Conservation (phyloP, 2,113 vertebrate species). For the Eublepharis macularius region DNA sequence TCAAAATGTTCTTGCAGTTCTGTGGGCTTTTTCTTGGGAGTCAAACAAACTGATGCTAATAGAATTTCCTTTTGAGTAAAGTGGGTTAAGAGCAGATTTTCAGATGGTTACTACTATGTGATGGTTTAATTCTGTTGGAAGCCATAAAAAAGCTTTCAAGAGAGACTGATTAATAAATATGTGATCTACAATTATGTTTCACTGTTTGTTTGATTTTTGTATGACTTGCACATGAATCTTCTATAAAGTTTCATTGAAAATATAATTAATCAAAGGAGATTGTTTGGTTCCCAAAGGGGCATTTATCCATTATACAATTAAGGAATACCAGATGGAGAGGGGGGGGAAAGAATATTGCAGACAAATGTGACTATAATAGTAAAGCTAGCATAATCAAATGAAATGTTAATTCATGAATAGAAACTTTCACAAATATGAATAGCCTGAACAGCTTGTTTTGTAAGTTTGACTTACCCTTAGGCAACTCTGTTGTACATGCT, state of each 20-base stretch:
- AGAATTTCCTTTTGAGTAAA: not conserved
- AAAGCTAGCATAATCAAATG: constrained; percentile 23
- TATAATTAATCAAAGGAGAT: constrained; percentile 31
- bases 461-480: not conserved
- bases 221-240: constrained; percentile 18
- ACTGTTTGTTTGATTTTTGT: constrained; percentile 21
- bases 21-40: not conserved
- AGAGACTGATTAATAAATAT: constrained; percentile 13
- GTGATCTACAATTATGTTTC: constrained; percentile 2
- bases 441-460: constrained; percentile 12
- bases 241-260: constrained; percentile 13
- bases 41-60: not conserved
- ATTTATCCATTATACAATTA: constrained; percentile 27
- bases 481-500: not conserved
- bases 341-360: not conserved
- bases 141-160: not conserved
- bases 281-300: constrained; percentile 10
- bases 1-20: not conserved
- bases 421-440: constrained; percentile 17
- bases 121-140: not conserved
- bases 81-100: not conserved
- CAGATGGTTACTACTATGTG: not conserved
- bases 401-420: constrained; percentile 28
- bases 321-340: constrained; percentile 16
- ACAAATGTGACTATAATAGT: constrained; percentile 31